Base-by-base conservation (phyloP, 1,140 invertebrate species). In the Bilobella aurantiaca region DNA sequence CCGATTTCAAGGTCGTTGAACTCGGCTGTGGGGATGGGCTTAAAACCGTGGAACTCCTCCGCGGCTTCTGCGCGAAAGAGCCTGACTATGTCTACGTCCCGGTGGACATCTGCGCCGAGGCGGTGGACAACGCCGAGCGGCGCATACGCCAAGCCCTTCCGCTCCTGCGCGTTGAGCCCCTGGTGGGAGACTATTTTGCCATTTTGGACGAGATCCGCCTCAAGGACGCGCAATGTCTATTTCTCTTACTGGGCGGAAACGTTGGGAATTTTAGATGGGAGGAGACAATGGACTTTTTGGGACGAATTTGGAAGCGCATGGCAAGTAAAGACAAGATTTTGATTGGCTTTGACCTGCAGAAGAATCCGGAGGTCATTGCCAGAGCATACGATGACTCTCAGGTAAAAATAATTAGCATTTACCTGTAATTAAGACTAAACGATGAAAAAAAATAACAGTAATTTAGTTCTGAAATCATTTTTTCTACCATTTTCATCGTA, bases 21-120 rank as follows among this genome's bases (percentile, higher is more conserved):
- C 21, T 53, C 8, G 49, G 49, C 12, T 53, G 49, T 53, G 49
- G 49, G 8, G 49, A 53, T 23, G 49, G 49, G 8, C 23, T 53
- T 5, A 53, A 53, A 23, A 53, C 49, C 14, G 14, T 53, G 49
- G 49, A 53, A 23, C 5, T 53, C 14, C 23, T 53, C 12, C 49
- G 49, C 25, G 12, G 5, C 49, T 53, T 53, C 49, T 5, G 12
- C 8, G 12, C 49, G 21, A 3, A 12, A 23, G 23, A 53, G 14
- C 14, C 49, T 5, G 49, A 53, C 30, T 59, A 18, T 16, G 5
- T 23, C 57, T 59, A 59, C 57, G 28, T 59, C 57, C 57, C 57
- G 5, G 23, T 59, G 23, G 57, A 59, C 23, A 32, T 59, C 3
- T 59, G 23, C 3, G 8, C 3, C 3, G 57, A 59, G 27, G 27